Conservation (phyloP, 2,888 invertebrate genomes). For the Siphonodentalium dalli region DNA sequence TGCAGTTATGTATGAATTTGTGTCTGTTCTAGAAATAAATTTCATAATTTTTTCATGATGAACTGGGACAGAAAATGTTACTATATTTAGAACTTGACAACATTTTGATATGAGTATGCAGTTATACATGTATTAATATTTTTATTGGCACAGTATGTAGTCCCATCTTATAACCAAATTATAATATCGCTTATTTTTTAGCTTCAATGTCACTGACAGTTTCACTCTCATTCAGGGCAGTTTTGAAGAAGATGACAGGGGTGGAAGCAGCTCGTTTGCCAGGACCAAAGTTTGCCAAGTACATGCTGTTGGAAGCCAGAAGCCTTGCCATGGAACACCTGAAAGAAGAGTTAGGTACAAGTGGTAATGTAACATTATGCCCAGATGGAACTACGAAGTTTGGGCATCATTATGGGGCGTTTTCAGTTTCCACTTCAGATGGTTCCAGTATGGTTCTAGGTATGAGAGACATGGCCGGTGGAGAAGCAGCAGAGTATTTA, state of each 20-base stretch:
- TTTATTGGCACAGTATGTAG: too few species aligned
- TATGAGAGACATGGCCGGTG: conserved; percentile 9
- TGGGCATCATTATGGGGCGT: conserved; percentile 13
- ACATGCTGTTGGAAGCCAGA: conserved; percentile 4
- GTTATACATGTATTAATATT: too few species aligned
- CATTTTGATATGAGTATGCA: too few species aligned
- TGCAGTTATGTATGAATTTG: too few species aligned
- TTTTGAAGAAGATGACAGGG: conserved; percentile 6
- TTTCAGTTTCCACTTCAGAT: conserved; percentile 7
- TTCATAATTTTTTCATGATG: too few species aligned
- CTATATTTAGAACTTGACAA: too few species aligned
- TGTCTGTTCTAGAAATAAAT: too few species aligned
- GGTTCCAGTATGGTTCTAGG: conserved; percentile 5
- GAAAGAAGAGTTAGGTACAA: conserved; percentile 8
- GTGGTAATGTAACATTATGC: conserved; percentile 6
- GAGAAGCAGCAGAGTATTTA: conserved; percentile 9
- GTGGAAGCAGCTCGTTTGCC: background rate
- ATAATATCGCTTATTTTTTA: too few species aligned
- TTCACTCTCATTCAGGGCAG: too few species aligned
- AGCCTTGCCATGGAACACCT: conserved; percentile 5
- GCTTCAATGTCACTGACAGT: too few species aligned
- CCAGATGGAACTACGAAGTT: conserved; percentile 7
- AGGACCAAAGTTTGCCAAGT: conserved; percentile 4
- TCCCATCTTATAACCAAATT: too few species aligned
- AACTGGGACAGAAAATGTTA: too few species aligned